phyloP scores from a whole-genome alignment of 2,113 vertebrate genomes.

The Vanacampus margaritifer region DNA sequence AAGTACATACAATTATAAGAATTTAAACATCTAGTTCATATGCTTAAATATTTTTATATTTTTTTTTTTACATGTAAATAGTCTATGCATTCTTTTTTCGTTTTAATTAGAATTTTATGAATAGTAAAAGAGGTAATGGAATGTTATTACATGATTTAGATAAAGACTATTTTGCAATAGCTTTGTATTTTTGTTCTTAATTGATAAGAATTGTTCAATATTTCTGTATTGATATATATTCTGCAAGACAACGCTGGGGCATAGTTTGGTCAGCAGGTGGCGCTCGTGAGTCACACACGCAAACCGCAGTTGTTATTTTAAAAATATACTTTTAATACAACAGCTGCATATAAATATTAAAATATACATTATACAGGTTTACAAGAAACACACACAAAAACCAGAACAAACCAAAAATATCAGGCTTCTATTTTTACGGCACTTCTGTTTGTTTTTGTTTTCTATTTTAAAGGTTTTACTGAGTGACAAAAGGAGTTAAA shows the following conservation, averaged over 20 bases:
- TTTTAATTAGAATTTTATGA: too few relatives aligned
- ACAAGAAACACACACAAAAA: conserved; percentile 67
- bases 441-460: conserved; percentile 60
- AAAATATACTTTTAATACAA: conserved; percentile 77
- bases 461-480: conserved; percentile 48
- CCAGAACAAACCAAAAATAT: conserved; percentile 56
- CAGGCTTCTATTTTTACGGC: conserved; percentile 75
- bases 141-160: too few relatives aligned
- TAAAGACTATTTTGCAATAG: too few relatives aligned
- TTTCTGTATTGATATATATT: not conserved
- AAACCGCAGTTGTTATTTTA: conserved; percentile 50
- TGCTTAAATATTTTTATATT: too few relatives aligned
- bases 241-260: not conserved
- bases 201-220: too few relatives aligned
- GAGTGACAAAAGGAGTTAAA: conserved; percentile 57
- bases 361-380: conserved; percentile 76
- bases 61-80: too few relatives aligned
- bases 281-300: not conserved
- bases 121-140: too few relatives aligned
- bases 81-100: too few relatives aligned
- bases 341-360: conserved; percentile 79
- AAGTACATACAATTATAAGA: too few relatives aligned
- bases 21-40: too few relatives aligned
- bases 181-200: too few relatives aligned
- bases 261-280: not conserved